Evolutionary conservation across 2,113 vertebrate species (phyloP), one percentile per base, ranked within the genome.

Genomic region (Mesocricetus auratus): DNA sequence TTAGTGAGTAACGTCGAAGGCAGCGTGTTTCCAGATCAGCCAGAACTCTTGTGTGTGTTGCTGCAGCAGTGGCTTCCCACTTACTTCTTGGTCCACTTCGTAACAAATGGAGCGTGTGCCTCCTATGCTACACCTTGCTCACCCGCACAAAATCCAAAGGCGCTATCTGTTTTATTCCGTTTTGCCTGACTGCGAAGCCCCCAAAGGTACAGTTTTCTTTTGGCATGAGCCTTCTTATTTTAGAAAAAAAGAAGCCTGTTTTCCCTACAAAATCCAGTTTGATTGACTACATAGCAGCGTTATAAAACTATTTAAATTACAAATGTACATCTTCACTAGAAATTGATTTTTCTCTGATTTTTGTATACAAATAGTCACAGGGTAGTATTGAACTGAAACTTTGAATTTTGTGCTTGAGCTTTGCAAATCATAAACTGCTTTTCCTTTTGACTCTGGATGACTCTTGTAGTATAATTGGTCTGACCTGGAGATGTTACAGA

Each of bases 331-430:
- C 91, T 95, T 95, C 98, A 92, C 96, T 94, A 98, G 97, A 96
- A 98, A 98, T 97, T 96, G 97, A 98, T 98, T 98, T 96, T 91
- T 95, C 97, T 98, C 74, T 94, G 92, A 64, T 95, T 97, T 92
- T 97, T 97, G 87, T 98, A 97, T 96, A 97, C 95, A 96, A 95
- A 97, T 98, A 96, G 0, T 45, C 97, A 88, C 78, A 86, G 36
- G 26, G 73, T 69, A 21, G 62, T 89, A 94, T 53, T 93, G 69
- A 96, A 60, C 58, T 45, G 82, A 86, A 96, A 85, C 50, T 95
- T 97, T 91, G 92, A 94, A 24, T 92, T 93, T 93, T 68, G 42
- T 24, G 21, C 62, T 74, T 47, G 86, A 95, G 81, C 17, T 79
- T 93, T 95, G 60, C 92, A 19, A 97, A 94, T 91, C 36, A 93